These are phyloP conservation scores for Sebastes minor DNA, from an alignment of 2,797 vertebrate species.

Conservation along the genomic window DNA sequence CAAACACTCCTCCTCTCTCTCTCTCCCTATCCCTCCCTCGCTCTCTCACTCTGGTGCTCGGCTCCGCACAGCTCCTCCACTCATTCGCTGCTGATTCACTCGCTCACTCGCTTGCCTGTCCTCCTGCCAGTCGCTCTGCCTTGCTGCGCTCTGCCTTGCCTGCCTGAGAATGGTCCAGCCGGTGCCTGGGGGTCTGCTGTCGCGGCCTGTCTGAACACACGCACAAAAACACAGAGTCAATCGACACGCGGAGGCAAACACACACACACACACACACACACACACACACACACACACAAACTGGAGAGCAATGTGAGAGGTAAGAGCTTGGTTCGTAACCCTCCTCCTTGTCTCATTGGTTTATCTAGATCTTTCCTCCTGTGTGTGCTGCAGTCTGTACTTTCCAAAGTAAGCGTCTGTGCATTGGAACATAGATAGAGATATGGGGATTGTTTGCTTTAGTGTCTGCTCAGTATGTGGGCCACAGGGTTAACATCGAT, in stretches of 20 bases:
- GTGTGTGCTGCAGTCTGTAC: constrained; percentile 70
- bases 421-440: constrained; percentile 44
- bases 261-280: constrained; percentile 9
- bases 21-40: constrained; percentile 37
- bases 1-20: constrained; percentile 63
- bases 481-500: constrained; percentile 63
- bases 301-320: constrained; percentile 85
- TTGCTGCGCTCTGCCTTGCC: constrained; percentile 73
- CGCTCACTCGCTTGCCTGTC: constrained; percentile 74
- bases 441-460: constrained; percentile 63
- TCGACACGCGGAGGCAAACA: constrained; percentile 67
- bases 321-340: constrained; percentile 77
- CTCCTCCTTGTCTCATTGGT: constrained; percentile 63
- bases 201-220: constrained; percentile 84
- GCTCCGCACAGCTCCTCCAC: constrained; percentile 74
- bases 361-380: constrained; percentile 71
- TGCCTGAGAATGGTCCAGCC: constrained; percentile 85
- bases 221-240: constrained; percentile 73
- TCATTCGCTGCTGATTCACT: constrained; percentile 78
- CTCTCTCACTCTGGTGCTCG: constrained; percentile 66
- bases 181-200: constrained; percentile 87
- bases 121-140: constrained; percentile 72
- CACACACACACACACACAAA: constrained; percentile 42
- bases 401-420: constrained; percentile 68
- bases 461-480: constrained; percentile 38